Percentiles rank a stretch among this genome's conserved stretches.
phyloP scores from a whole-genome alignment of 2,113 vertebrate species.

The Larimichthys crocea region DNA sequence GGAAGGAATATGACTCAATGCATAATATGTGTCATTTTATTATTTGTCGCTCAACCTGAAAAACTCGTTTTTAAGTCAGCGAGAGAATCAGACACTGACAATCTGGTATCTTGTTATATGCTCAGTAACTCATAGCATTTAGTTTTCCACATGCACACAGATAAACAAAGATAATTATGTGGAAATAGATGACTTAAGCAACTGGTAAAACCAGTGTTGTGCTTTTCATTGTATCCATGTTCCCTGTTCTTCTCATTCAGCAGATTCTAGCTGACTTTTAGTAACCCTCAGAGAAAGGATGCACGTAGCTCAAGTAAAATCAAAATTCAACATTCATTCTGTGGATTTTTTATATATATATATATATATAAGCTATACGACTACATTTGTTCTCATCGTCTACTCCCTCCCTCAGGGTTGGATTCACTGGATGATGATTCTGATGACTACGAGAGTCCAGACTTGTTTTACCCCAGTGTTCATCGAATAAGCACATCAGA shows the following conservation, averaged over 20 bases:
- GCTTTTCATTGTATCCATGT: neutral
- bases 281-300: neutral
- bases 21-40: neutral
- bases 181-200: neutral
- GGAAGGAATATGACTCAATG: neutral
- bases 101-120: neutral
- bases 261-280: neutral
- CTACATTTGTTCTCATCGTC: neutral
- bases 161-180: neutral
- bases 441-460: constrained; percentile 77
- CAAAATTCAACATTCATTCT: neutral
- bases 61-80: neutral
- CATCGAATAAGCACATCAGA: constrained; percentile 61
- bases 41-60: constrained; percentile 12
- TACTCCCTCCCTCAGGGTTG: constrained; percentile 26
- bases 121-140: neutral
- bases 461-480: constrained; percentile 21
- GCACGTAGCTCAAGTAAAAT: neutral
- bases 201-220: neutral
- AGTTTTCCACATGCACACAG: neutral
- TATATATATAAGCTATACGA: neutral
- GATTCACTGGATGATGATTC: constrained; percentile 63
- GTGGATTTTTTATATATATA: neutral
- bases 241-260: neutral
- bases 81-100: neutral